Evolutionary conservation across 2,797 vertebrate species (phyloP), one percentile per base, ranked within the genome.

Genomic region (Gadopsis marmoratus): DNA sequence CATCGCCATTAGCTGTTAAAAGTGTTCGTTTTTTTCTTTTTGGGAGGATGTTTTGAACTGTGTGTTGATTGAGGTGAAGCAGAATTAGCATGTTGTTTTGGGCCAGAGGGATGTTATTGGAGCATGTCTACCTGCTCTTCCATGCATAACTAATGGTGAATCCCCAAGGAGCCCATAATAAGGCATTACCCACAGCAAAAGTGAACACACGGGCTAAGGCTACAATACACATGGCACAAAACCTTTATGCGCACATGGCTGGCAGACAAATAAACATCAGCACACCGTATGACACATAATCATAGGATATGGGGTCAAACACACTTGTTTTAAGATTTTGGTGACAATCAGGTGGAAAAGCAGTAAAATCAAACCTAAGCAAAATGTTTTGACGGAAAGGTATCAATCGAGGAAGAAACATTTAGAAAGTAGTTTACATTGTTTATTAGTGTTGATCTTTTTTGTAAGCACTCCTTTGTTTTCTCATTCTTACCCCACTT

Each of bases 141-240:
- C 91, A 91, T 81, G 91, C 87, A 74, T 81, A 70, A 71, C 85
- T 90, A 90, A 93, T 77, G n/a, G 72, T 48, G 64, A 91, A 84
- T 71, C 81, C 86, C 85, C 54, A 54, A 55, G 70, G 82, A 86
- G 72, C 48, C 48, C 67, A 56, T 85, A 86, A 85, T 85, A 86
- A 87, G 80, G 82, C 80, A 61, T 86, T 50, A 84, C 65, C 71
- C 74, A 51, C 31, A 76, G 82, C 70, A 82, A 79, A 67, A 71
- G 2, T 67, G 41, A 67, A 73, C 82, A 78, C 81, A 66, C 59
- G 53, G 79, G 78, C 78, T 59, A 63, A 45, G 23, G 74, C 82
- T 75, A 50, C 68, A 71, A 60, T 39, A 66, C 74, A 86, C 80
- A 84, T 45, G 65, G 55, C 85, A 79, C 80, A 68, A 45, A 47